Evolutionary conservation across 2,888 invertebrate species (phyloP).

Genomic region (Cryptosula pallasiana): DNA sequence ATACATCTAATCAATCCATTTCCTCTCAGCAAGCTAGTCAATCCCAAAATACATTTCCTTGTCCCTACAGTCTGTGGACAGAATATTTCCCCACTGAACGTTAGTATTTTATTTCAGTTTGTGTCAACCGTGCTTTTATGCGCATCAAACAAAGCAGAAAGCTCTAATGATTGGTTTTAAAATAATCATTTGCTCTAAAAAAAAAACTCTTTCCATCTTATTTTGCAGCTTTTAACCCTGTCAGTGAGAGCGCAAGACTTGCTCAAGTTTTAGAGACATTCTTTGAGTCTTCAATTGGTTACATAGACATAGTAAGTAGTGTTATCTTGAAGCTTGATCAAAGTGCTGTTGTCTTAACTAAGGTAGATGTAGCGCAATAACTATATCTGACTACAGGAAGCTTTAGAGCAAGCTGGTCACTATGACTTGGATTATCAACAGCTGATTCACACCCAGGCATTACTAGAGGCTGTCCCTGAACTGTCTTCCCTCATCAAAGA

Average conservation of each 20-base stretch:
- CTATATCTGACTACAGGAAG: neutral
- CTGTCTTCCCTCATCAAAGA: neutral
- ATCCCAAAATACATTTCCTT: constrained; percentile 27
- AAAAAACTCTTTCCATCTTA: too few relatives aligned
- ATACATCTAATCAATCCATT: neutral
- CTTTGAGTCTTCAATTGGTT: neutral
- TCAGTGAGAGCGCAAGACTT: constrained; percentile 9
- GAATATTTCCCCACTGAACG: constrained; percentile 72
- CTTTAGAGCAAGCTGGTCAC: neutral
- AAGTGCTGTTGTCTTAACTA: neutral
- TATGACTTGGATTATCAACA: constrained; percentile 4
- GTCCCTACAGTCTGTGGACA: constrained; percentile 67
- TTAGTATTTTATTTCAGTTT: constrained; percentile 27
- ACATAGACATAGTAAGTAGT: neutral
- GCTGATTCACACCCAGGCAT: neutral
- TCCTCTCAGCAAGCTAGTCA: neutral
- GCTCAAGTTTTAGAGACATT: neutral
- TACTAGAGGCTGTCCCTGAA: neutral
- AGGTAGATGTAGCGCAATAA: too few relatives aligned
- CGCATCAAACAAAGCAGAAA: neutral
- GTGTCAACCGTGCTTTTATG: neutral
- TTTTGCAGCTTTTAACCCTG: constrained; percentile 9
- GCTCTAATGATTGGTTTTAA: too few relatives aligned
- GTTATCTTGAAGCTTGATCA: neutral
- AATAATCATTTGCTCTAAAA: too few relatives aligned